Base-by-base conservation (phyloP, 2,888 invertebrate genomes). In the Epinotia ramella region DNA sequence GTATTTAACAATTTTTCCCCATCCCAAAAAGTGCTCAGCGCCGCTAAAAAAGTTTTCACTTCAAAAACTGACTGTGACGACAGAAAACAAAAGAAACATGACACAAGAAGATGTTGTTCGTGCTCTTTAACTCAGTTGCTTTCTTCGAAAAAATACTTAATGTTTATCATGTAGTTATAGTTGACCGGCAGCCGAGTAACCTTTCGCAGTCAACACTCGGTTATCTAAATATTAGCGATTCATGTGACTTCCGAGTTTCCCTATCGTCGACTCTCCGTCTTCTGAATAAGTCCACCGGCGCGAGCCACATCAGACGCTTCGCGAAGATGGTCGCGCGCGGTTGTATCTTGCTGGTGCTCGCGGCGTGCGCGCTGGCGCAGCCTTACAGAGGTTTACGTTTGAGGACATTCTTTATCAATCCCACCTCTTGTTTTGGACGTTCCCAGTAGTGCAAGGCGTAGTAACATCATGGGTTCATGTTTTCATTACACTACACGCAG, bases 131-230 rank as follows among this genome's bases (percentile, higher is more conserved):
- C n/a, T 53, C 49, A 12, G 12, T 4, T 33, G 1, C 33, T 6
- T 33, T 16, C 24, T 1, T 18, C 13, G 63, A 62, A 77, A 78
- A 76, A 77, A 70, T 68, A n/a, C n/a, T n/a, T n/a, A 68, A 64
- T 46, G 46, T 40, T 53, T 74, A 67, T 33, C 69, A 77, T n/a
- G 53, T 53, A 49, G 5, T 6, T 73, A 77, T 63, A 60, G 69
- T 46, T 60, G 67, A 66, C 66, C 71, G 77, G 80, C 66, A 76
- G 80, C 78, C 78, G 83, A 81, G 74, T 70, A 83, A 85, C 84
- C 83, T 84, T 88, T 88, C 78, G 86, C 89, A 87, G 87, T 88
- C 87, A 88, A 89, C 81, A 89, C 79, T 84, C 88, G 83, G 82
- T 89, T 90, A 90, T 91, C 89, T 83, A 80, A 80, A 78, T 77